Conservation (phyloP, 2,888 invertebrate species). For the Limnephilus marmoratus region DNA sequence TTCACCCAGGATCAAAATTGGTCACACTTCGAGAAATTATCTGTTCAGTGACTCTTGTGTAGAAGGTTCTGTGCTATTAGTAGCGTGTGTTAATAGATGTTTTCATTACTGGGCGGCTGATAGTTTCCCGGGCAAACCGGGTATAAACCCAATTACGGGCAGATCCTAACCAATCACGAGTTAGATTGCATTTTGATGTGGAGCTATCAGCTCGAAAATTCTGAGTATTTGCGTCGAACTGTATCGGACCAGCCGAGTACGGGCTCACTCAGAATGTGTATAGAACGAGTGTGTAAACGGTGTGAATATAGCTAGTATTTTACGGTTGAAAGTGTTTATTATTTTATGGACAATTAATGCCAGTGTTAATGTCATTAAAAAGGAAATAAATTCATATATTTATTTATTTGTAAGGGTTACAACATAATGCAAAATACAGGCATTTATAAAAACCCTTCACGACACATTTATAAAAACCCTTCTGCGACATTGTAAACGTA, state of each 20-base stretch:
- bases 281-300: background rate
- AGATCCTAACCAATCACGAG: constrained; percentile 62
- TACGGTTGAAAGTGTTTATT: background rate
- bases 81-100: constrained; percentile 45
- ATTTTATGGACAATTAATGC: too few species aligned
- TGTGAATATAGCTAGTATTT: background rate
- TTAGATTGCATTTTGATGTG: constrained; percentile 61
- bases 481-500: too few species aligned
- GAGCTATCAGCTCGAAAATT: constrained; percentile 28
- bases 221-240: background rate
- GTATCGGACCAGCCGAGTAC: background rate
- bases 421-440: too few species aligned
- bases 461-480: too few species aligned
- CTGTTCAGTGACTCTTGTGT: too few species aligned
- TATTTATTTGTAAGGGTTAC: too few species aligned
- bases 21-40: too few species aligned
- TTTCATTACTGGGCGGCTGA: constrained; percentile 50
- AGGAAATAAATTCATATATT: too few species aligned
- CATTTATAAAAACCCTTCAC: too few species aligned
- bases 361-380: too few species aligned
- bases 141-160: constrained; percentile 64
- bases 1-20: too few species aligned
- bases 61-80: too few species aligned
- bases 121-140: constrained; percentile 62
- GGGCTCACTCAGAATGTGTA: background rate